Percentiles rank a stretch among this genome's conserved stretches.
Conservation (phyloP, 2,113 vertebrate species). For the Nesoenas mayeri region DNA sequence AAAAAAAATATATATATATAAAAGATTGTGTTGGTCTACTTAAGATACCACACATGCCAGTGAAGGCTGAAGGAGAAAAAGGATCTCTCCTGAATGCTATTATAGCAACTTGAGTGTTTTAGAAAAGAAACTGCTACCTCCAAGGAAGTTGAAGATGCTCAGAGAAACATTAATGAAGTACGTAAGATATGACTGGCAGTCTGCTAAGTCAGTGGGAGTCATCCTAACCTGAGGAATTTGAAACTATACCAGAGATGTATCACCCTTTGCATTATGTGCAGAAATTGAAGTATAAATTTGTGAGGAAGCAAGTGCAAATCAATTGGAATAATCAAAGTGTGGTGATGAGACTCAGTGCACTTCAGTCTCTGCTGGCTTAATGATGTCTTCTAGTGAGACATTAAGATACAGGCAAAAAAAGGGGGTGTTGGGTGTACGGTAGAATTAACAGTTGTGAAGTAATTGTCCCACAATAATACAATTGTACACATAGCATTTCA, state of each 20-base stretch:
- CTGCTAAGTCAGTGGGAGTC: not conserved
- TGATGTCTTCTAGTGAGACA: not conserved
- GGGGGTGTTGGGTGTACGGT: fast-evolving
- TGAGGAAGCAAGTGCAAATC: not conserved
- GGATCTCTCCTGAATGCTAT: not conserved
- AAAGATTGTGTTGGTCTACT: not conserved
- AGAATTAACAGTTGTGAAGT: not conserved
- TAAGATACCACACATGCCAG: not conserved
- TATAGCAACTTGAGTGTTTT: not conserved
- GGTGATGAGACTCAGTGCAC: fast-evolving
- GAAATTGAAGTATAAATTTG: not conserved
- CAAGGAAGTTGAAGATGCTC: fast-evolving
- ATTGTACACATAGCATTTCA: not conserved
- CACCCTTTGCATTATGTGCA: not conserved
- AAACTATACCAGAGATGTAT: not conserved
- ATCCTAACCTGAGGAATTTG: not conserved
- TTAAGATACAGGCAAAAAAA: not conserved
- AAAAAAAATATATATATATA: too few relatives aligned
- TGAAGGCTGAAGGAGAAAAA: not conserved
- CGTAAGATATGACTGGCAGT: fast-evolving
- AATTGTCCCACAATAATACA: not conserved
- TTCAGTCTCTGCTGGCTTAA: not conserved
- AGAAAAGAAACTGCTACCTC: not conserved
- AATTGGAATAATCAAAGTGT: not conserved
- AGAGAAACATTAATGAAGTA: not conserved